phyloP scores from a whole-genome alignment of 2,797 vertebrate genomes.

The Lepilemur septentrionalis region DNA sequence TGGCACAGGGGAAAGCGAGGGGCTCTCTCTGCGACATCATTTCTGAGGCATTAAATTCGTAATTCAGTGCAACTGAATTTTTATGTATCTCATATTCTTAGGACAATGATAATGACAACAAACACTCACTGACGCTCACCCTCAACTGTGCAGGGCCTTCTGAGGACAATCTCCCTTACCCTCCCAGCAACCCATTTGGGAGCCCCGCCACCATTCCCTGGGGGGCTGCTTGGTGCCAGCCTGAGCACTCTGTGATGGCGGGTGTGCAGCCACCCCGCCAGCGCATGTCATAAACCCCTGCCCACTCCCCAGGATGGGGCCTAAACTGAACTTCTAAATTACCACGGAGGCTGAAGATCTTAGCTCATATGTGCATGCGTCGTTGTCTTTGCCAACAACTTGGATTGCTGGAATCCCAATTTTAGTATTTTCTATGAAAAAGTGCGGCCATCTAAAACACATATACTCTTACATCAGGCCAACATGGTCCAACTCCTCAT shows the following conservation, averaged over 20 bases:
- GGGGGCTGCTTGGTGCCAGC: too few species aligned
- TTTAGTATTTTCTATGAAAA: not conserved
- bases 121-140: not conserved
- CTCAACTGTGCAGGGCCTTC: too few species aligned
- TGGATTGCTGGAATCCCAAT: not conserved
- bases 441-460: not conserved
- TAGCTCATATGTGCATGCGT: accelerated
- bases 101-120: not conserved
- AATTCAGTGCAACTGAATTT: too few species aligned
- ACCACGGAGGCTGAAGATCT: not conserved
- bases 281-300: not conserved
- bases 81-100: not conserved
- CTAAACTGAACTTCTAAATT: not conserved
- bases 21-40: not conserved
- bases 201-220: not conserved
- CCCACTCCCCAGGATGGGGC: not conserved
- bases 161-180: not conserved
- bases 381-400: not conserved
- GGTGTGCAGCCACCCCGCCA: not conserved
- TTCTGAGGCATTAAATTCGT: not conserved
- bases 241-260: not conserved
- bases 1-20: too few species aligned
- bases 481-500: too few species aligned
- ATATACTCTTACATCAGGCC: not conserved
- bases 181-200: not conserved